Conservation (phyloP, 2,888 invertebrate genomes). For the Lottia gigantea region DNA sequence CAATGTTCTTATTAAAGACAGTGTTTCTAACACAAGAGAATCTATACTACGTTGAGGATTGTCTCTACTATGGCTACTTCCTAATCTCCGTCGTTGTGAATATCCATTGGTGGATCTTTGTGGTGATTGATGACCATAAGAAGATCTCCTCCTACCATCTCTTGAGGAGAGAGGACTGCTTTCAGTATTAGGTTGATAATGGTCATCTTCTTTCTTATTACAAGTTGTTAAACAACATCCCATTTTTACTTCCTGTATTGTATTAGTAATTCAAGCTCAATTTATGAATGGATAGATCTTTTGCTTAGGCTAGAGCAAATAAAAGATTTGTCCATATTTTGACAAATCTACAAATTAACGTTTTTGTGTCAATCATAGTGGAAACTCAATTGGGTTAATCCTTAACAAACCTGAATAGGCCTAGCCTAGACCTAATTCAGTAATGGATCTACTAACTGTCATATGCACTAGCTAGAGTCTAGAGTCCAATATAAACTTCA, state of each 20-base stretch:
- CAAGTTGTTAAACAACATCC: slow-evolving; percentile 7
- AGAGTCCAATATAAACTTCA: no score
- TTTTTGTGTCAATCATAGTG: no score
- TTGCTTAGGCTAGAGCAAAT: no score
- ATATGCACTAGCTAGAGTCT: no score
- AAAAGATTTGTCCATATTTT: no score
- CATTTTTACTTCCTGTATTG: neutral
- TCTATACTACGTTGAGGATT: slow-evolving; percentile 68
- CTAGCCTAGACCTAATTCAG: no score
- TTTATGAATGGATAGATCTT: no score
- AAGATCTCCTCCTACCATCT: slow-evolving; percentile 21
- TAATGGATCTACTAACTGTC: no score
- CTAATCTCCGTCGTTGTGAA: slow-evolving; percentile 23
- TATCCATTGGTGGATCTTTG: neutral
- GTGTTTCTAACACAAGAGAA: slow-evolving; percentile 82
- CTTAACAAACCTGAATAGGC: no score
- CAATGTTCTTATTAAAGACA: slow-evolving; percentile 82
- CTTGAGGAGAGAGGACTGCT: neutral
- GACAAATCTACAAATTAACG: no score
- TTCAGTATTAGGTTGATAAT: neutral
- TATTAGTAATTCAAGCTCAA: no score
- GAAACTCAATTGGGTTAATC: no score
- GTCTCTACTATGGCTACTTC: slow-evolving; percentile 25
- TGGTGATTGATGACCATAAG: neutral
- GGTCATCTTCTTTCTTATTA: neutral